Evolutionary conservation across 2,113 vertebrate genomes (phyloP), one percentile per base, ranked within the genome.

Genomic region (Sclerurus mexicanus): DNA sequence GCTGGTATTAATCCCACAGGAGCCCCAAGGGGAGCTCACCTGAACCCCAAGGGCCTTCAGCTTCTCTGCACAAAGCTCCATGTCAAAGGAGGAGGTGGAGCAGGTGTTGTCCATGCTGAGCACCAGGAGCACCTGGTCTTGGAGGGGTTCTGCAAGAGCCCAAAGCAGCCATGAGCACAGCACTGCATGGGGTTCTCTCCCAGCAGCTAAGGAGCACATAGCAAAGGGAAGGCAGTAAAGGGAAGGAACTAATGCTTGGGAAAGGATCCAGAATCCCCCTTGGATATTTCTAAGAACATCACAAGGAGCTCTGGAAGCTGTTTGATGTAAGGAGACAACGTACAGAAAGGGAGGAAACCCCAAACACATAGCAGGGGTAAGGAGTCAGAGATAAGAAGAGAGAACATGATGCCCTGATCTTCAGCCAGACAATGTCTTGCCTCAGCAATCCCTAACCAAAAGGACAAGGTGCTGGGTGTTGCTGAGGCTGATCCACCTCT

Each of bases 1-100:
- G 55, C 15, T 20, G 28, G n/a, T 24, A 13, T 12, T 10, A 12
- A 27, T 46, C 10, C 22, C 10, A 20, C 14, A 46, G 55, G 19
- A 16, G 21, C 10, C 46, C 31, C 40, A 4, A 25, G 39, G 35
- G 28, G 25, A 85, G 39, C 97, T 97, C 89, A 98, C 98, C 98
- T 98, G 97, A 76, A 98, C 73, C 20, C 98, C 98, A 33, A 98
- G 94, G 49, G 96, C 85, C 81, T 97, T 94, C 58, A 98, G 88
- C 16, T 97, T 97, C 75, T 98, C 74, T 7, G 93, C 95, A 19
- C 96, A 98, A 0, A 94, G 91, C 31, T 97, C 96, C 96, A 97
- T 63, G 37, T 98, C 93, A 0, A 98, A 98, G 69, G 96, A 66
- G 77, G 96, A 81, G 39, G 80, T 82, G 6, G 95, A 91, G 63